A percentile compares a stretch with the other conserved stretches of the same genome.
Evolutionary conservation across 2,797 vertebrate genomes (phyloP).

Genomic region (Alauda arvensis): DNA sequence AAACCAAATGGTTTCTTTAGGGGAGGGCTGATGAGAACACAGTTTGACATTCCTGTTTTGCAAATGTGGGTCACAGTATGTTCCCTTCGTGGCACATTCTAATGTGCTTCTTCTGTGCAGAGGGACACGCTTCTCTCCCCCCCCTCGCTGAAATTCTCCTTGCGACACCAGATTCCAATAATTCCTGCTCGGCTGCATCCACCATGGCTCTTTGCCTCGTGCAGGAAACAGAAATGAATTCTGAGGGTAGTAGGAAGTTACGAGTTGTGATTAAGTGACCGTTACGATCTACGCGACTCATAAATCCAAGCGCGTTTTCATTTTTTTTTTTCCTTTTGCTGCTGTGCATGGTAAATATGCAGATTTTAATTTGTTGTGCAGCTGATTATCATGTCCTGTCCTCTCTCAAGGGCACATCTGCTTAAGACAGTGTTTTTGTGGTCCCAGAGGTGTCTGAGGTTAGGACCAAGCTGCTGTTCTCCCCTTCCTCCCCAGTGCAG

Average conservation of each 20-base stretch:
- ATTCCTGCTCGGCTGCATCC: background rate
- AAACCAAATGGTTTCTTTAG: constrained; percentile 49
- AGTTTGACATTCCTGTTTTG: constrained; percentile 59
- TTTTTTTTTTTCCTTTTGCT: background rate
- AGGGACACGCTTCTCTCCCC: background rate
- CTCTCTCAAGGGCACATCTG: background rate
- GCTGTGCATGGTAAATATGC: background rate
- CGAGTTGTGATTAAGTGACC: background rate
- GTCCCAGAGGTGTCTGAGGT: background rate
- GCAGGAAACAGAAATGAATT: background rate
- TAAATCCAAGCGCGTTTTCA: background rate
- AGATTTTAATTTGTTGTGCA: background rate
- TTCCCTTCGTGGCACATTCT: constrained; percentile 1
- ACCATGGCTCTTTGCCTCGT: background rate
- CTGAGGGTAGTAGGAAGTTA: background rate
- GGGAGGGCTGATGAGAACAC: constrained; percentile 66
- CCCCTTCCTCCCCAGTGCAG: background rate
- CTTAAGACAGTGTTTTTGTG: background rate
- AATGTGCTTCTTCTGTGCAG: background rate
- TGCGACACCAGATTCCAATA: background rate
- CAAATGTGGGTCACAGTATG: constrained; percentile 67
- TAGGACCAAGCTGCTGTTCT: background rate
- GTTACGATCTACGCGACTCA: background rate
- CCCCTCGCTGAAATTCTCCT: background rate
- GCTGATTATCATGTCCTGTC: background rate